These are phyloP conservation scores for Athene cunicularia DNA, from an alignment of 2,113 vertebrate species.

Conservation along the genomic window DNA sequence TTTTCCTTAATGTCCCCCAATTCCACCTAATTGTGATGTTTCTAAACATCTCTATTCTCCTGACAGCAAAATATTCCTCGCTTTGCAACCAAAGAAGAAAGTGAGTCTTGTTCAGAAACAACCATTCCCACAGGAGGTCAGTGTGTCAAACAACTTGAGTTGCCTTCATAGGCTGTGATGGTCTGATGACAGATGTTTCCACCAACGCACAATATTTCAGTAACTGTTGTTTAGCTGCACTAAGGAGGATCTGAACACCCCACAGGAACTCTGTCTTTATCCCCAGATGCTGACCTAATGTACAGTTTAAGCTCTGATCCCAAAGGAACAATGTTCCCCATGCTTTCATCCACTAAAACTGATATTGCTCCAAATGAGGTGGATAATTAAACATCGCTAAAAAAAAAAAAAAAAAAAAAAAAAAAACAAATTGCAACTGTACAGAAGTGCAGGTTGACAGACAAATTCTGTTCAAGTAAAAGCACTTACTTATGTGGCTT, in stretches of 20 bases:
- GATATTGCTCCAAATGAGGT: not conserved
- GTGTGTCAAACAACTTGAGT: not conserved
- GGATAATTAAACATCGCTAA: not conserved
- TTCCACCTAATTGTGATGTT: not conserved
- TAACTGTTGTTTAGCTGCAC: not conserved
- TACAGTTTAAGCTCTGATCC: not conserved
- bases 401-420: not conserved
- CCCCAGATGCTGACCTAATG: not conserved
- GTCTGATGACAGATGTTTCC: not conserved
- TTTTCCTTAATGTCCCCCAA: not conserved
- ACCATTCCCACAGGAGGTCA: not conserved
- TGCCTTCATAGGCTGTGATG: not conserved
- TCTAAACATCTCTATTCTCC: not conserved
- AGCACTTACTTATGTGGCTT: not conserved
- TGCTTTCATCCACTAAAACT: not conserved
- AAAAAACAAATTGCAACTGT: not conserved
- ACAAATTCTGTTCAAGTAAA: not conserved
- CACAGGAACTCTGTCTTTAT: not conserved
- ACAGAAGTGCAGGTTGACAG: not conserved
- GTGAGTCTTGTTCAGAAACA: not conserved
- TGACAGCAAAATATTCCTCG: accelerated
- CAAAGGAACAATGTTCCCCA: accelerated
- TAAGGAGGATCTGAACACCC: not conserved
- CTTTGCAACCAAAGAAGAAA: not conserved
- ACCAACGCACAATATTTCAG: not conserved